These are phyloP conservation scores for Byasa hedistus DNA, from an alignment of 2,888 invertebrate genomes.

Conservation along the genomic window DNA sequence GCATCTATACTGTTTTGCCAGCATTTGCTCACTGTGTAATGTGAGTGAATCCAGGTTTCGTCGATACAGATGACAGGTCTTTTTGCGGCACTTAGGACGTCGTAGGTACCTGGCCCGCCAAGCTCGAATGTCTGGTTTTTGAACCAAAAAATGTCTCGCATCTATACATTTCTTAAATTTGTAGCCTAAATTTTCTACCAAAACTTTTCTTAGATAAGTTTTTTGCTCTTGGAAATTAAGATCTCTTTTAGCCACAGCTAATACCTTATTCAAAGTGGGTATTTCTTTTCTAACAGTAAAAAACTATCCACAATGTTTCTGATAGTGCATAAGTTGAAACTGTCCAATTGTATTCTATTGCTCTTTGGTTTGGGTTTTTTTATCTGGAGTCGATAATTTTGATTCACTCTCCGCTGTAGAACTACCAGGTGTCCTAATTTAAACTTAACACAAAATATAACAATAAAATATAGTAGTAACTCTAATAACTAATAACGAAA, in stretches of 20 bases:
- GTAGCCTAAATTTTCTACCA: background rate
- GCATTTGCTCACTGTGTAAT: background rate
- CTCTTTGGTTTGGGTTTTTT: background rate
- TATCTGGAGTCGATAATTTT: background rate
- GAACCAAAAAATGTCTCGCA: slow-evolving; percentile 1
- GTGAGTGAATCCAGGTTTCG: slow-evolving; percentile 1
- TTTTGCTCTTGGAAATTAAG: too few relatives aligned
- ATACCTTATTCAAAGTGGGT: slow-evolving; percentile 30
- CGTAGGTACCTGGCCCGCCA: slow-evolving; percentile 29
- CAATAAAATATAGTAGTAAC: too few relatives aligned
- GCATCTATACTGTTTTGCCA: background rate
- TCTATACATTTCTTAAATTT: slow-evolving; percentile 19
- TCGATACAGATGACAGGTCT: background rate
- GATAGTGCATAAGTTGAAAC: slow-evolving; percentile 7
- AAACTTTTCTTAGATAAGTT: too few relatives aligned
- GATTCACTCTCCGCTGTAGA: too few relatives aligned
- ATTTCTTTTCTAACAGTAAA: slow-evolving; percentile 27
- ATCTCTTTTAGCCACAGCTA: slow-evolving; percentile 16
- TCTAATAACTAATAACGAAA: too few relatives aligned
- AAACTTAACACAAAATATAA: too few relatives aligned
- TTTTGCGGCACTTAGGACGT: slow-evolving; percentile 24
- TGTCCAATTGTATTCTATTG: background rate
- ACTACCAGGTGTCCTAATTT: too few relatives aligned
- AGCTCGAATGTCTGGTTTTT: slow-evolving; percentile 9
- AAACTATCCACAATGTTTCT: slow-evolving; percentile 29